Percentiles rank a stretch among this genome's conserved stretches.
Conservation (phyloP, 2,888 invertebrate species). For the Ctena decussata region DNA sequence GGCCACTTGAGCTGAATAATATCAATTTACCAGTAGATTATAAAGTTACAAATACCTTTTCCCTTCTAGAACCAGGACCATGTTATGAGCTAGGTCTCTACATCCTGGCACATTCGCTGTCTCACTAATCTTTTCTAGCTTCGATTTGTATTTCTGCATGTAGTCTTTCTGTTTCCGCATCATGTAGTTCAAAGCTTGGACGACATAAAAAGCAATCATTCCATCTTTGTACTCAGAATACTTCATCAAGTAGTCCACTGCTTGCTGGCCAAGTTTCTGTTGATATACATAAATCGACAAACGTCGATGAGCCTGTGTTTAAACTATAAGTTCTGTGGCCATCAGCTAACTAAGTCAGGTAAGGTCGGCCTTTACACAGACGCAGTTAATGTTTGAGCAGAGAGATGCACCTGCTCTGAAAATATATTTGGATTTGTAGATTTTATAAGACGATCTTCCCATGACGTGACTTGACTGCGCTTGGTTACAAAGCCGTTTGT, state of each 20-base stretch:
- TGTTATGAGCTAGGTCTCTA: slow-evolving; percentile 57
- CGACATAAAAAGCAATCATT: slow-evolving; percentile 15
- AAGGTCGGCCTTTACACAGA: no score
- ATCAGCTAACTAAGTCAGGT: neutral
- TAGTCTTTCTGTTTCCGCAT: slow-evolving; percentile 61
- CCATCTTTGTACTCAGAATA: slow-evolving; percentile 39
- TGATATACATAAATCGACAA: neutral
- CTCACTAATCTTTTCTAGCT: slow-evolving; percentile 60
- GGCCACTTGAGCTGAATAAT: no score
- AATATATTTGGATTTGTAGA: no score
- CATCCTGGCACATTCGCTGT: slow-evolving; percentile 55
- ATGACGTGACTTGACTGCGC: no score
- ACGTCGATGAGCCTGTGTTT: no score
- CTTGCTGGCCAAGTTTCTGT: slow-evolving; percentile 9
- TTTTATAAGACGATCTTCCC: no score
- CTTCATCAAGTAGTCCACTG: slow-evolving; percentile 57
- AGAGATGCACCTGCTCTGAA: neutral
- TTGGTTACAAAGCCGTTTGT: no score
- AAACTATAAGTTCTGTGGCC: neutral
- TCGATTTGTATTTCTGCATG: slow-evolving; percentile 64
- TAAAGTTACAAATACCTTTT: slow-evolving; percentile 74
- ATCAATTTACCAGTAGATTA: no score
- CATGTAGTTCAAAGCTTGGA: slow-evolving; percentile 60
- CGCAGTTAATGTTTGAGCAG: neutral
- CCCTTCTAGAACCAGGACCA: slow-evolving; percentile 79